These are phyloP conservation scores for Virgularia gustaviana DNA, from an alignment of 92 coral and sea anemone genomes.

Conservation along the genomic window DNA sequence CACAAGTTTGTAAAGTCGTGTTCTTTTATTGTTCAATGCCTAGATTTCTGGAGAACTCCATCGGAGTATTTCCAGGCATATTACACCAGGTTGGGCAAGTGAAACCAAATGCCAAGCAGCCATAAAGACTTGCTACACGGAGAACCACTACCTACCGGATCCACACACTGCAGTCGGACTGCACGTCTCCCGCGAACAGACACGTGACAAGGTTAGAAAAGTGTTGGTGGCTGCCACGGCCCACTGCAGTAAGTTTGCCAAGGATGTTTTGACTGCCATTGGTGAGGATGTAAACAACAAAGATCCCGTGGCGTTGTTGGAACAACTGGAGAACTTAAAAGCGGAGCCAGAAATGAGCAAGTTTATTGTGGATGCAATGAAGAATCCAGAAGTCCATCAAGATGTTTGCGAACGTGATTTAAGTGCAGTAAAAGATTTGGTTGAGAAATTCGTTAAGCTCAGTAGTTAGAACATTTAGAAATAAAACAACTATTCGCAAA, in stretches of 20 bases:
- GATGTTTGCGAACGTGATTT: conserved; percentile 47
- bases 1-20: background rate
- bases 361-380: conserved; percentile 48
- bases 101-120: conserved; percentile 61
- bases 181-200: conserved; percentile 60
- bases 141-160: conserved; percentile 65
- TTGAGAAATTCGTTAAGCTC: conserved; percentile 41
- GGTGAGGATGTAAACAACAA: conserved; percentile 28
- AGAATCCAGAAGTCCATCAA: conserved; percentile 56
- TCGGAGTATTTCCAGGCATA: conserved; percentile 29
- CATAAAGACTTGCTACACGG: conserved; percentile 47
- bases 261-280: conserved; percentile 63
- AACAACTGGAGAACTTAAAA: conserved; percentile 41
- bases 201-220: conserved; percentile 52
- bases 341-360: conserved; percentile 59
- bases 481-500: background rate
- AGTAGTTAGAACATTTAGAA: background rate
- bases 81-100: conserved; percentile 67
- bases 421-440: conserved; percentile 44
- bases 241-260: conserved; percentile 80
- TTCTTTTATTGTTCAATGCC: background rate
- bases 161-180: conserved; percentile 93
- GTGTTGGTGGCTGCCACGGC: conserved; percentile 80
- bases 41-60: conserved; percentile 55
- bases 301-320: conserved; percentile 47